Percentiles rank a stretch among this genome's conserved stretches.
phyloP scores from a whole-genome alignment of 2,888 invertebrate species.

The Chirona hameri region DNA sequence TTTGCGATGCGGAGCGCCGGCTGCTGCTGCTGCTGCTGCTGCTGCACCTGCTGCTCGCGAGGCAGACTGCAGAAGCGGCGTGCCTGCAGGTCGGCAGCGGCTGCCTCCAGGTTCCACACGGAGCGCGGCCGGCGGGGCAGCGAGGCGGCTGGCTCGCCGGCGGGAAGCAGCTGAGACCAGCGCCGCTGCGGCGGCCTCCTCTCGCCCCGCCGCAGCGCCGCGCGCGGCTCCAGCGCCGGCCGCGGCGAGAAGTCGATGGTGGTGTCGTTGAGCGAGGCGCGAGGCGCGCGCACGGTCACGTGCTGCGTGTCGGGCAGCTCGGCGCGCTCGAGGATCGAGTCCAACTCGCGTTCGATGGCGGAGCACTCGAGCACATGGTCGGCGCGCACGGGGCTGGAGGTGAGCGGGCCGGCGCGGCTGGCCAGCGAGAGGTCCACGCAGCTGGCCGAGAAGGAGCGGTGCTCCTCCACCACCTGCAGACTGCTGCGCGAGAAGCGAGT shows the following conservation, averaged over 20 bases:
- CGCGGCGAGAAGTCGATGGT: conserved; percentile 5
- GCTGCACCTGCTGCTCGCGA: background rate
- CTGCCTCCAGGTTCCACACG: background rate
- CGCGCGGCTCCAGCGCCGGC: no score
- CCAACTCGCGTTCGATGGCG: conserved; percentile 27
- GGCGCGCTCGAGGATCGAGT: conserved; percentile 3
- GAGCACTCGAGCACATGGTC: conserved; percentile 22
- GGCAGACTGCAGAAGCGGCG: conserved; percentile 9
- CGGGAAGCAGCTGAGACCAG: background rate
- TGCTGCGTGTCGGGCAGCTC: background rate
- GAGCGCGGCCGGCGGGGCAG: conserved; percentile 13
- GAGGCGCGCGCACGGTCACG: background rate
- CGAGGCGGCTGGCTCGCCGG: background rate
- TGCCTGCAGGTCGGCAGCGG: background rate
- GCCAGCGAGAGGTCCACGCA: background rate
- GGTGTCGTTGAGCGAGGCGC: conserved; percentile 22
- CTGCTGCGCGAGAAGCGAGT: background rate
- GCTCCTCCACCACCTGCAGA: conserved; percentile 1
- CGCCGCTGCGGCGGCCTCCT: background rate
- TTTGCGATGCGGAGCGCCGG: background rate
- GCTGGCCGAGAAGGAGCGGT: background rate
- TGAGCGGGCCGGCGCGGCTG: background rate
- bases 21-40: background rate
- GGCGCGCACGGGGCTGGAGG: conserved; percentile 3
- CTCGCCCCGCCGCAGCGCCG: background rate